These are phyloP conservation scores for Seriola rivoliana DNA, from an alignment of 2,113 vertebrate genomes.

Conservation along the genomic window DNA sequence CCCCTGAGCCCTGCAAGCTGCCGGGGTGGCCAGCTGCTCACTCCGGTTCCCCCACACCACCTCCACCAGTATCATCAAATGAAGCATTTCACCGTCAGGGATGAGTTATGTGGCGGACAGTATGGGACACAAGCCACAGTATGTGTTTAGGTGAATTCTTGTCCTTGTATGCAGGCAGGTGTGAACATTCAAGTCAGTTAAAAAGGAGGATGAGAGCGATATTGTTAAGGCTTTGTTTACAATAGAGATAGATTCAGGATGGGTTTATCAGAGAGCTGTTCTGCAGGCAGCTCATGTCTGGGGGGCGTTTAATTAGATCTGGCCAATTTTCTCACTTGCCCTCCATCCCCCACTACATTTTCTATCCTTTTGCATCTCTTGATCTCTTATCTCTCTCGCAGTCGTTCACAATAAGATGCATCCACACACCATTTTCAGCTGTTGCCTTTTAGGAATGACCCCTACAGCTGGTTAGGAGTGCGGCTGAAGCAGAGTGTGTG, in stretches of 20 bases:
- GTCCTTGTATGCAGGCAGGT: constrained; percentile 13
- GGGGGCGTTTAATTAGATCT: constrained; percentile 74
- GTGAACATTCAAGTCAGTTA: constrained; percentile 15
- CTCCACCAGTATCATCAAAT: constrained; percentile 30
- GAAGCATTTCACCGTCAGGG: background rate
- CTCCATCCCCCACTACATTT: background rate
- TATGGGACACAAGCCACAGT: background rate
- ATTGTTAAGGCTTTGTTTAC: constrained; percentile 51
- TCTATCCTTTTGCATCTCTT: constrained; percentile 33
- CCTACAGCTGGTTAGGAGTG: constrained; percentile 38
- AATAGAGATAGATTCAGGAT: constrained; percentile 14
- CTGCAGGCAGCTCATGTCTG: constrained; percentile 60
- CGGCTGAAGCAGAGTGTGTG: constrained; percentile 2
- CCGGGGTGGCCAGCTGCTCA: constrained; percentile 57
- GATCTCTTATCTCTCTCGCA: constrained; percentile 49
- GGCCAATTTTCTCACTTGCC: constrained; percentile 52
- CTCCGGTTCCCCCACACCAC: background rate
- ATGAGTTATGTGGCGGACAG: background rate
- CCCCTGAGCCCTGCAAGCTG: constrained; percentile 49
- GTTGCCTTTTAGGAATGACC: constrained; percentile 48
- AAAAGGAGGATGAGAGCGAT: constrained; percentile 4
- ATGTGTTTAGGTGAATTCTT: background rate
- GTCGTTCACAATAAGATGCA: constrained; percentile 31
- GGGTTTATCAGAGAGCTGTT: constrained; percentile 58
- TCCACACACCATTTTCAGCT: constrained; percentile 18